Evolutionary conservation across 1,140 invertebrate species (phyloP).

Genomic region (Bombus sylvicola): DNA sequence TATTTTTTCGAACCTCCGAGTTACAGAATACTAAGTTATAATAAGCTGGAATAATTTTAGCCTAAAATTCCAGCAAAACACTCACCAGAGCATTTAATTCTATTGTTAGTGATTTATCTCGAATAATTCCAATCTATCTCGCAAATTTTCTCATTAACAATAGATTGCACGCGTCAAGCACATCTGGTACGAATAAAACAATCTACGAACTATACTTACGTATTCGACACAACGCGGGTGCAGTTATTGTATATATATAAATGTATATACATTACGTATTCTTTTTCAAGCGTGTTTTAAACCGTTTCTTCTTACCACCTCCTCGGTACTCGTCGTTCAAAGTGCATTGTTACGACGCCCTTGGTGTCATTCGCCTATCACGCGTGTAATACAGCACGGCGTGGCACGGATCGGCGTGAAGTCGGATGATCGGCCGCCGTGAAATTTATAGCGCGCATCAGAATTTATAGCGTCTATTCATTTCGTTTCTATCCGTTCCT

Average conservation of each 20-base stretch:
- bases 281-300: neutral
- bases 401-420: neutral
- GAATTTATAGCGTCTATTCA: constrained; percentile 39
- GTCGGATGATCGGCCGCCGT: neutral
- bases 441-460: constrained; percentile 29
- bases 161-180: constrained; percentile 1
- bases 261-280: neutral
- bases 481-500: neutral
- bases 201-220: neutral
- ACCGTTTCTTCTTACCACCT: constrained; percentile 11
- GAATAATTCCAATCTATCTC: neutral
- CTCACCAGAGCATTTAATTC: neutral
- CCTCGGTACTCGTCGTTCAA: constrained; percentile 35
- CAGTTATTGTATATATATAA: neutral
- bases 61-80: neutral
- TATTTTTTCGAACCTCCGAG: too few relatives aligned
- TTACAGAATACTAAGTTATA: too few relatives aligned
- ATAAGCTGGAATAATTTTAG: too few relatives aligned
- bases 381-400: neutral
- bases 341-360: constrained; percentile 44
- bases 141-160: constrained; percentile 4
- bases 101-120: neutral
- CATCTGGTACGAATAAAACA: constrained; percentile 17
- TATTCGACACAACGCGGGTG: neutral
- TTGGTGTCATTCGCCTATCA: constrained; percentile 45